Evolutionary conservation across 2,113 vertebrate genomes (phyloP).

Genomic region (Crotophaga sulcirostris): DNA sequence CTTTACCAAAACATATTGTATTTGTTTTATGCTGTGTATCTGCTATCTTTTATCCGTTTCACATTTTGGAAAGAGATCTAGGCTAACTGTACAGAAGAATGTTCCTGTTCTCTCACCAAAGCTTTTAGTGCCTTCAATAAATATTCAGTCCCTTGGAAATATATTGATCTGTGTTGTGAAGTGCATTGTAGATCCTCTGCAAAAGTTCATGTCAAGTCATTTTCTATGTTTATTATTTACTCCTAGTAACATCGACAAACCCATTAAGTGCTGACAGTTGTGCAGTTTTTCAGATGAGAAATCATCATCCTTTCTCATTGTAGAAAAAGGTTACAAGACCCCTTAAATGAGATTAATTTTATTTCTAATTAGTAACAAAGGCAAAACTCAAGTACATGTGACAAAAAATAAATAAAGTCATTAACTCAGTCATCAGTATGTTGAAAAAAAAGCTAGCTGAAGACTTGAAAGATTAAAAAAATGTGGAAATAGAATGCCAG

Average conservation of each 20-base stretch:
- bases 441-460: background rate
- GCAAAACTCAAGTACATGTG: conserved; percentile 52
- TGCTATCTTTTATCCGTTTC: background rate
- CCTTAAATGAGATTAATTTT: conserved; percentile 55
- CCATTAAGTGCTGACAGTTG: conserved; percentile 36
- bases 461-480: background rate
- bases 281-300: conserved; percentile 38
- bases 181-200: background rate
- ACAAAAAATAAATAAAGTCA: conserved; percentile 59
- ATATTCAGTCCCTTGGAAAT: conserved; percentile 23
- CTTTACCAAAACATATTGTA: background rate
- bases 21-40: background rate
- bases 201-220: conserved; percentile 53
- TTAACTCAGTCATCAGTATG: background rate
- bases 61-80: background rate
- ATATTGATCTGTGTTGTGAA: conserved; percentile 42
- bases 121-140: background rate
- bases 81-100: background rate
- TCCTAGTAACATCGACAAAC: conserved; percentile 38
- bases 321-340: conserved; percentile 20
- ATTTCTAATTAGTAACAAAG: conserved; percentile 63
- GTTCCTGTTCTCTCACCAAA: background rate
- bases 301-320: conserved; percentile 3
- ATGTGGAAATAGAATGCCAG: background rate
- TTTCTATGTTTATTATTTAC: conserved; percentile 70